phyloP scores from a whole-genome alignment of 2,113 vertebrate genomes.

The Myxocyprinus asiaticus region DNA sequence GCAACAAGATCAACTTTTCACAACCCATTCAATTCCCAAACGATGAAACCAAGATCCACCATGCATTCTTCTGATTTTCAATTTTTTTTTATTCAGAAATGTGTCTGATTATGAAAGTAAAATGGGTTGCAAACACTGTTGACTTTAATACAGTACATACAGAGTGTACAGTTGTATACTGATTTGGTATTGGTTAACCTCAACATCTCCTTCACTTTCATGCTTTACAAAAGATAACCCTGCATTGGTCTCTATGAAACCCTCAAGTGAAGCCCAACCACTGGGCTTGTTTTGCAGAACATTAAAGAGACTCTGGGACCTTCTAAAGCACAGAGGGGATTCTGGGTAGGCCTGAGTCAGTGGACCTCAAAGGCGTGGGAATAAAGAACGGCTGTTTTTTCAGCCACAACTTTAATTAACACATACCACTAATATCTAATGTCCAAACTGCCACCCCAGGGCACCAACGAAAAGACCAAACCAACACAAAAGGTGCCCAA shows the following conservation, averaged over 20 bases:
- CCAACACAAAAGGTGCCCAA: constrained; percentile 30
- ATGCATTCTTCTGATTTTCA: too few relatives aligned
- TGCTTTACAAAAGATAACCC: too few relatives aligned
- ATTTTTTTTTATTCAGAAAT: too few relatives aligned
- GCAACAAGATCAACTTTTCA: too few relatives aligned
- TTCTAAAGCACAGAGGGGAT: constrained; percentile 44
- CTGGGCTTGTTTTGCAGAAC: constrained; percentile 41
- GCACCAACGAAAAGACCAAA: neutral
- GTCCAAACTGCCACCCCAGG: neutral
- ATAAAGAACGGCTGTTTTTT: constrained; percentile 53
- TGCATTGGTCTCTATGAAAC: neutral
- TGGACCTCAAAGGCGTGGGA: constrained; percentile 52
- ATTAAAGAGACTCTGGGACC: constrained; percentile 25
- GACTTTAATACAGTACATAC: too few relatives aligned
- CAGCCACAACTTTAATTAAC: constrained; percentile 68
- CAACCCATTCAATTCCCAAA: too few relatives aligned
- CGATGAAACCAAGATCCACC: too few relatives aligned
- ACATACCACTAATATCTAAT: constrained; percentile 38
- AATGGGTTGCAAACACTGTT: too few relatives aligned
- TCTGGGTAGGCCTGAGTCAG: constrained; percentile 39
- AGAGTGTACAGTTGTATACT: too few relatives aligned
- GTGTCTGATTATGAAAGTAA: too few relatives aligned
- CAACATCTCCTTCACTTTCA: neutral
- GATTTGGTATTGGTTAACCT: neutral
- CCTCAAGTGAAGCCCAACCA: constrained; percentile 19